Conservation (phyloP, 2,888 invertebrate species). For the Melanostoma scalare region DNA sequence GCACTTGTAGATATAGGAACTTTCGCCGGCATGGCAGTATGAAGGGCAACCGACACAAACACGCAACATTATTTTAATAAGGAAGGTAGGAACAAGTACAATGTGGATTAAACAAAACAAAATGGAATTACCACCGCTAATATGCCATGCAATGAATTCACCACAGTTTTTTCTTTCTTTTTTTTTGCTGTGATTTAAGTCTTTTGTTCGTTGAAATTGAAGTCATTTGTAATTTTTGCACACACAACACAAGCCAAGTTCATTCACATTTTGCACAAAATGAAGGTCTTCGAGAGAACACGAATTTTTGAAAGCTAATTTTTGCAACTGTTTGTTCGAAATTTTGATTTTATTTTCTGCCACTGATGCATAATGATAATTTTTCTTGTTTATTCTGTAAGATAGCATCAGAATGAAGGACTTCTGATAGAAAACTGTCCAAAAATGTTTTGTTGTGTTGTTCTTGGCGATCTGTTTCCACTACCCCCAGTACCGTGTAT, state of each 20-base stretch:
- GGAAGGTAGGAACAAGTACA: background rate
- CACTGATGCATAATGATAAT: conserved; percentile 32
- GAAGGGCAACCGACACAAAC: conserved; percentile 48
- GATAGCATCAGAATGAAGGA: conserved; percentile 78
- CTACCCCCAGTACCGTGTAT: conserved; percentile 65
- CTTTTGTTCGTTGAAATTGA: conserved; percentile 26
- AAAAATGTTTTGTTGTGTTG: conserved; percentile 77
- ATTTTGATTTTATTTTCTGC: background rate
- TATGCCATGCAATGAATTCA: conserved; percentile 17
- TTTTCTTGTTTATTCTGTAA: conserved; percentile 67
- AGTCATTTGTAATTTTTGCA: conserved; percentile 56
- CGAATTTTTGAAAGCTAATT: conserved; percentile 5
- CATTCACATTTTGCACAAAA: conserved; percentile 54
- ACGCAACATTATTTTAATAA: conserved; percentile 42
- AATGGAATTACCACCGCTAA: background rate
- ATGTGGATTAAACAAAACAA: background rate
- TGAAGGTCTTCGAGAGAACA: conserved; percentile 47
- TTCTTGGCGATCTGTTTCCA: conserved; percentile 71
- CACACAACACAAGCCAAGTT: conserved; percentile 47
- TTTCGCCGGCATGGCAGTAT: conserved; percentile 31
- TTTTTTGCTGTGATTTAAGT: background rate
- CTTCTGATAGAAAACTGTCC: conserved; percentile 82
- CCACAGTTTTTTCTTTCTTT: conserved; percentile 15
- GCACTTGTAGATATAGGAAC: conserved; percentile 40
- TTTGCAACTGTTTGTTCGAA: conserved; percentile 6